Evolutionary conservation across 2,888 invertebrate species (phyloP), one percentile per base, ranked within the genome.

Genomic region (Drosophila longiperda): DNA sequence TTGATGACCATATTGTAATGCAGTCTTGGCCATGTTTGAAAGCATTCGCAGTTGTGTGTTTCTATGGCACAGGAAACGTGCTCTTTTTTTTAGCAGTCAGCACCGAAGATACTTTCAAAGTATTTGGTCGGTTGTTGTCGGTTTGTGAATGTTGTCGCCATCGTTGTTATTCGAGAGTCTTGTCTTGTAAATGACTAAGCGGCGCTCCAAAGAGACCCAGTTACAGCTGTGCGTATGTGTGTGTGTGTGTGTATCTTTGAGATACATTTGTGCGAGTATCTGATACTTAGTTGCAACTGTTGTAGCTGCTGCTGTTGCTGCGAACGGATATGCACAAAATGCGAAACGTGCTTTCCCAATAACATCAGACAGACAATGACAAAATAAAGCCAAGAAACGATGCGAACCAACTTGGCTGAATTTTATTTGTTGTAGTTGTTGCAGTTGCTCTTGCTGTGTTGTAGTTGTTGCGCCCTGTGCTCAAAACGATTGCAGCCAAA

Each of bases 301-400:
- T 53, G 69, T 60, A 62, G 73, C 34, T 50, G 50, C 60, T 7
- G 42, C 42, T 42, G 42, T 29, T 49, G 64, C 52, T 66, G 59
- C 48, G 64, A 75, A 69, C 87, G 87, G 89, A 88, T 87, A 80
- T 84, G 77, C 75, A 78, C 80, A 80, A 79, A 74, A 77, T 74
- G 80, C 84, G 62, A 87, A 86, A 87, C 87, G 87, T 87, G 87
- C 89, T 88, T 82, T 88, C 75, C 84, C 86, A 87, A 86, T 86
- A 80, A 83, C 82, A 60, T 58, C 71, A 75, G 72, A 66, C 76
- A 78, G 70, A 77, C 82, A 84, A 82, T 71, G 73, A 82, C 73
- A 80, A 77, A 79, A 76, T 72, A 82, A 80, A 82, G 75, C 71
- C 72, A 70, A 73, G 70, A 65, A 69, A 87, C 83, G 80, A 71